Base-by-base conservation (phyloP, 2,113 vertebrate genomes). In the Hiodon alosoides region DNA sequence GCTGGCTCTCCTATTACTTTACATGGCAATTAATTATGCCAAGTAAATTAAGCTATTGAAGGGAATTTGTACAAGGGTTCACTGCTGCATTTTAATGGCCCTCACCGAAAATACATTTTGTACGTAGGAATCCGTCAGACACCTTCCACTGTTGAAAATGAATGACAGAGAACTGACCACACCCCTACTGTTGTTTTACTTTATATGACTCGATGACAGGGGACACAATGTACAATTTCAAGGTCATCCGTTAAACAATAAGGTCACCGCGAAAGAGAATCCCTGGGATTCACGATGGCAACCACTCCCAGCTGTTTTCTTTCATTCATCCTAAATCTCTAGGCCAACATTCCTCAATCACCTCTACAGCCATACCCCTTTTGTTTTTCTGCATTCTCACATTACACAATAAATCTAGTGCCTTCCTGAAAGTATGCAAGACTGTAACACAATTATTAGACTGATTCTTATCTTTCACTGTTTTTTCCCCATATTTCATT, bases 171-270 rank as follows among this genome's bases (percentile, higher is more conserved):
- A 7, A 58, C 53, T 65, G 51, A 47, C 73, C 54, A 8, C 31
- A 47, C 65, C 72, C 17, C 17, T 60, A 14, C n/a, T 17, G 31
- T 71, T 50, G n/a, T 52, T 47, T 59, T 17, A 55, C 10, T 58
- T 70, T 48, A 62, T 14, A 60, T n/a, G 58, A 17, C 17, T 59
- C 53, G 14, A 52, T 74, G 72, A 74, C 59, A 54, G 13, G 57
- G 65, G 59, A 55, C 31, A 54, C 31, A 76, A 61, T 72, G 60
- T 11, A 66, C 46, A 47, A 70, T 71, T 55, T 71, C 8, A 70
- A 68, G 69, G 59, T 47, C 71, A 69, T 50, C 31, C 4, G 50
- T 50, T 54, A 69, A 67, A 69, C 46, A 48, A 69, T 52, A 61
- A 61, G 51, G 51, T 78, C 55, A 69, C 69, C 48, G 4, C 10